These are phyloP conservation scores for Lycia hirtaria DNA, from an alignment of 2,888 invertebrate genomes.

Conservation along the genomic window DNA sequence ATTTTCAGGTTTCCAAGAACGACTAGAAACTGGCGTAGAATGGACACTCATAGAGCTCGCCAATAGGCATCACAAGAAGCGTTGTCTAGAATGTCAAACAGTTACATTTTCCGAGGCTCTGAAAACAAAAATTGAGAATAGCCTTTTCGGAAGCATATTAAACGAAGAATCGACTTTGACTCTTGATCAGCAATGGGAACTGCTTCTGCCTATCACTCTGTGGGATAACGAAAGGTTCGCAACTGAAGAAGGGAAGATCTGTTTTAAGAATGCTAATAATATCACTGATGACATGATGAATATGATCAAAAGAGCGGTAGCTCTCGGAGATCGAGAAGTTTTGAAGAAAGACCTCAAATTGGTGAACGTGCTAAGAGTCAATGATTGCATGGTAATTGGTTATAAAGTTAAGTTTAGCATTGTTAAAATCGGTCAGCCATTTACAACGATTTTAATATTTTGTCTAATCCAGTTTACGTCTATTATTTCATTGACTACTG, in stretches of 20 bases:
- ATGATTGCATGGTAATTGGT: conserved; percentile 59
- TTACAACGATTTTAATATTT: too few species aligned
- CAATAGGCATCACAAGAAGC: conserved; percentile 57
- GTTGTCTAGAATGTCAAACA: conserved; percentile 53
- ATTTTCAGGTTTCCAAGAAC: conserved; percentile 70
- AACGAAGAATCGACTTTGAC: conserved; percentile 58
- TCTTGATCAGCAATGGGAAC: conserved; percentile 68
- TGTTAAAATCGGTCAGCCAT: too few species aligned
- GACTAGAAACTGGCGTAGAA: conserved; percentile 67
- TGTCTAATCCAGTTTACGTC: too few species aligned
- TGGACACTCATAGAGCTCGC: conserved; percentile 67
- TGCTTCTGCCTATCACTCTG: conserved; percentile 60
- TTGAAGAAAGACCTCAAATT: conserved; percentile 60
- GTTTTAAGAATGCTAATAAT: conserved; percentile 63
- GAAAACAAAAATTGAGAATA: conserved; percentile 64
- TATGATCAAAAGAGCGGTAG: conserved; percentile 63
- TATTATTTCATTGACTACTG: too few species aligned
- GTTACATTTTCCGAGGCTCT: conserved; percentile 63
- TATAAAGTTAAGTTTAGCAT: too few species aligned
- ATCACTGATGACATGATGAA: conserved; percentile 64
- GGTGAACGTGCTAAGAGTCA: conserved; percentile 63
- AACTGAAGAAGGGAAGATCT: conserved; percentile 67
- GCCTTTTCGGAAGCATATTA: conserved; percentile 64
- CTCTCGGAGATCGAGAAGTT: conserved; percentile 51
- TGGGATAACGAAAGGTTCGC: conserved; percentile 74